A percentile compares a stretch with the other conserved stretches of the same genome.
Evolutionary conservation across 2,888 invertebrate genomes (phyloP).

Genomic region (Hypomecis atomaria): DNA sequence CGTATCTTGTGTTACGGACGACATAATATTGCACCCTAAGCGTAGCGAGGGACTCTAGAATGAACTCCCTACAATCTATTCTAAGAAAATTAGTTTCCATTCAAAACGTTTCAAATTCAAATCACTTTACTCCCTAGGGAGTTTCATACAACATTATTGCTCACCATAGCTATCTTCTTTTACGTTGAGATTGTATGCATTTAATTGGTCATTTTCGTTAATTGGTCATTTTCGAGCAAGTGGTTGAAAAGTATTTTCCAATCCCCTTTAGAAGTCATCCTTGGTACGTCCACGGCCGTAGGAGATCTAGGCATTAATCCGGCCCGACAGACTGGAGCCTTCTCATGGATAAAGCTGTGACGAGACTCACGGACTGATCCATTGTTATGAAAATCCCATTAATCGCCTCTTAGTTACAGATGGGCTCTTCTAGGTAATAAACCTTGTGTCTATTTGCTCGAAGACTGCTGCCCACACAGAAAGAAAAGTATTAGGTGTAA

Average conservation of each 20-base stretch:
- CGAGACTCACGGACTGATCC: slow-evolving; percentile 16
- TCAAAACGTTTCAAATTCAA: too few species aligned
- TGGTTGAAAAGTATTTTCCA: background rate
- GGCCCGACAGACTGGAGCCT: slow-evolving; percentile 19
- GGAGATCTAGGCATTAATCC: slow-evolving; percentile 18
- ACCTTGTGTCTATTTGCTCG: background rate
- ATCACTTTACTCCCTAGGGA: too few species aligned
- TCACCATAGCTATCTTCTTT: too few species aligned
- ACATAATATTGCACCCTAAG: too few species aligned
- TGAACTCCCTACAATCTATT: too few species aligned
- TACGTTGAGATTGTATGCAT: too few species aligned
- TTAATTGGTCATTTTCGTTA: too few species aligned
- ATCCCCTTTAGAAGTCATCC: background rate
- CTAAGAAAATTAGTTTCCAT: too few species aligned
- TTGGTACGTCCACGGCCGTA: background rate
- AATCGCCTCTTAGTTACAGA: slow-evolving; percentile 17
- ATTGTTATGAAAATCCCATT: slow-evolving; percentile 24
- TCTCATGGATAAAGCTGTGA: slow-evolving; percentile 13
- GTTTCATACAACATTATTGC: too few species aligned
- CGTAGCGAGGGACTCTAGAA: too few species aligned
- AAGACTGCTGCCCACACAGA: background rate
- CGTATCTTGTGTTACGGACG: too few species aligned
- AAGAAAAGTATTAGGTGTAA: background rate
- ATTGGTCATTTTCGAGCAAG: too few species aligned
- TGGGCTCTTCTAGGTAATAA: background rate